Evolutionary conservation across 2,113 vertebrate genomes (phyloP).

Genomic region (Hepsetus odoe): DNA sequence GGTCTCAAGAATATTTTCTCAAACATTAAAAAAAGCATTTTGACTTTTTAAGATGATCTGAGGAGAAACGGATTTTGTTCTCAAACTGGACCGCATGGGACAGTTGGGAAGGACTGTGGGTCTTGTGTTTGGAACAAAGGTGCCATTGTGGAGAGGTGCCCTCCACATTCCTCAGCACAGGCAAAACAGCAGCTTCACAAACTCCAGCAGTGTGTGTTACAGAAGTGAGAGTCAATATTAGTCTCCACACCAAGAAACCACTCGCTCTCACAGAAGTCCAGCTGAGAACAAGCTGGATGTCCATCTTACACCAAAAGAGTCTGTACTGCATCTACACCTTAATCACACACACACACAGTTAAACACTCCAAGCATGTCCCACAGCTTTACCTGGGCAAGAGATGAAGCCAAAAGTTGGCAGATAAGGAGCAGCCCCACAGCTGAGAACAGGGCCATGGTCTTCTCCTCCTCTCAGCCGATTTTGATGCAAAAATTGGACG

Average conservation of each 20-base stretch:
- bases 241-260: not conserved
- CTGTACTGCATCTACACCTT: too few species aligned
- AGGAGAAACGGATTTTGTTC: not conserved
- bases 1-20: too few species aligned
- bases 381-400: slow-evolving; percentile 83
- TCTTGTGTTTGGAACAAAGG: slow-evolving; percentile 84
- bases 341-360: too few species aligned
- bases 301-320: too few species aligned
- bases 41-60: too few species aligned
- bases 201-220: slow-evolving; percentile 18
- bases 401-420: slow-evolving; percentile 79
- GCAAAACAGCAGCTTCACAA: slow-evolving; percentile 65
- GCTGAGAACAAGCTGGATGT: too few species aligned
- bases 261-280: too few species aligned
- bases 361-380: not conserved
- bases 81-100: not conserved
- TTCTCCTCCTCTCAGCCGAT: slow-evolving; percentile 60
- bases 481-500: slow-evolving; percentile 52
- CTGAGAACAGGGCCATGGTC: slow-evolving; percentile 80
- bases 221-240: not conserved
- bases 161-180: slow-evolving; percentile 73
- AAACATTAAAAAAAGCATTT: not conserved
- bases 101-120: not conserved
- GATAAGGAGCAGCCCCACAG: slow-evolving; percentile 80
- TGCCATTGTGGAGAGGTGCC: slow-evolving; percentile 75